These are phyloP conservation scores for Criorhina ranunculi DNA, from an alignment of 2,888 invertebrate species.

Conservation along the genomic window DNA sequence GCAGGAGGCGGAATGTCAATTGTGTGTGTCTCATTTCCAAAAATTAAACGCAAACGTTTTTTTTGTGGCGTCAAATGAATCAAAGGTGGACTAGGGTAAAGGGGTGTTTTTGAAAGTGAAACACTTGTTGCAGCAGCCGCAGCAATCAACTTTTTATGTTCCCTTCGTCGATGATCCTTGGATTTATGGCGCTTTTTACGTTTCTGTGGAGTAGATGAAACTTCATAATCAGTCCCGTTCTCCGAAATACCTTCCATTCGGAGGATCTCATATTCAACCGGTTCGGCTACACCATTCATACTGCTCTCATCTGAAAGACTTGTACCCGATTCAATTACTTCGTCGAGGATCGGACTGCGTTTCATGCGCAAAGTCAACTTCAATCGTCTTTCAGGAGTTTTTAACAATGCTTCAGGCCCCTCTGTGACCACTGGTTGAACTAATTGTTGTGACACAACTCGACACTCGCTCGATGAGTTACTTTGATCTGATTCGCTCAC, in stretches of 20 bases:
- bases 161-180: constrained; percentile 82
- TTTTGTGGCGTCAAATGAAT: constrained; percentile 88
- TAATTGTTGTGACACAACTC: constrained; percentile 22
- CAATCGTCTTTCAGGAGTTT: constrained; percentile 85
- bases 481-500: constrained; percentile 67
- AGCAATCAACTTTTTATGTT: constrained; percentile 63
- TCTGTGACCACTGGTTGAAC: constrained; percentile 19
- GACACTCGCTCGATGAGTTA: constrained; percentile 59
- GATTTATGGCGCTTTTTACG: constrained; percentile 88
- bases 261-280: constrained; percentile 93
- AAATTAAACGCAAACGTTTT: constrained; percentile 94
- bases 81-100: constrained; percentile 79
- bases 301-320: constrained; percentile 87
- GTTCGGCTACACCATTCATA: constrained; percentile 82
- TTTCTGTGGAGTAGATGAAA: constrained; percentile 79
- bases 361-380: constrained; percentile 94
- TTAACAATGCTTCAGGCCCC: constrained; percentile 80
- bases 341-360: constrained; percentile 93
- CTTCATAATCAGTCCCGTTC: constrained; percentile 81
- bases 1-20: constrained; percentile 91
- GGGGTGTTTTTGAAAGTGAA: constrained; percentile 48
- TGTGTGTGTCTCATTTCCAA: constrained; percentile 95
- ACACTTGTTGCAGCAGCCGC: constrained; percentile 46
- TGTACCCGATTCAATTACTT: constrained; percentile 92
- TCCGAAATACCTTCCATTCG: constrained; percentile 90